Evolutionary conservation across 2,888 invertebrate genomes (phyloP).

Genomic region (Hyposoter didymator): DNA sequence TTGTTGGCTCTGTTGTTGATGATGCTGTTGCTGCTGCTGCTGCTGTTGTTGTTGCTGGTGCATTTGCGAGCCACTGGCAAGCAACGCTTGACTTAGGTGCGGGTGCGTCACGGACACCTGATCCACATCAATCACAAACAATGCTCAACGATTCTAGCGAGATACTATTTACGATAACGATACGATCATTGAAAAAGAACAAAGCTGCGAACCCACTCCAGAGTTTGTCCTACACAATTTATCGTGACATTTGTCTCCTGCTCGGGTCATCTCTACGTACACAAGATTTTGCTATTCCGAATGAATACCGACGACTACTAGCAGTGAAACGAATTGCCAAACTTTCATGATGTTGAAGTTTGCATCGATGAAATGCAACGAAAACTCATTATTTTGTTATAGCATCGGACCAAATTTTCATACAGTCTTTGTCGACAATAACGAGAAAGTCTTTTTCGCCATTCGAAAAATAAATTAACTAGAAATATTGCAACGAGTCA

Average conservation of each 20-base stretch:
- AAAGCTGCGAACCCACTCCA: conserved; percentile 51
- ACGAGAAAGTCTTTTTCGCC: too few species aligned
- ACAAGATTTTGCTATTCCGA: conserved; percentile 11
- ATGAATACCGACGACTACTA: conserved; percentile 33
- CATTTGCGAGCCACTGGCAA: conserved; percentile 83
- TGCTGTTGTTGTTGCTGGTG: conserved; percentile 71
- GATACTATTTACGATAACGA: conserved; percentile 42
- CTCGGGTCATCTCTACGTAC: conserved; percentile 3
- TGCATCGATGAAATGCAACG: too few species aligned
- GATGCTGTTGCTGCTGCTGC: conserved; percentile 71
- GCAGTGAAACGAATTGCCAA: conserved; percentile 4
- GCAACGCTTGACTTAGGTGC: conserved; percentile 87
- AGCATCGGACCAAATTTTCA: too few species aligned
- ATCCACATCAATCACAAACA: conserved; percentile 76
- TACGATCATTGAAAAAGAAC: conserved; percentile 6
- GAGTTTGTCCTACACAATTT: conserved; percentile 8
- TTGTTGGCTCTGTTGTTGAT: conserved; percentile 75
- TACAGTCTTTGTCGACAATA: too few species aligned
- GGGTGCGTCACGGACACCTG: conserved; percentile 87
- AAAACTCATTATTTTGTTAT: too few species aligned
- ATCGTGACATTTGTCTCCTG: conserved; percentile 17
- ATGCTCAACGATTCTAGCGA: conserved; percentile 74
- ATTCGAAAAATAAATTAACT: too few species aligned
- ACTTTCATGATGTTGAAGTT: too few species aligned
- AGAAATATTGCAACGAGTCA: too few species aligned